Conservation (phyloP, 1,140 invertebrate species). For the Oscheius sp. region DNA sequence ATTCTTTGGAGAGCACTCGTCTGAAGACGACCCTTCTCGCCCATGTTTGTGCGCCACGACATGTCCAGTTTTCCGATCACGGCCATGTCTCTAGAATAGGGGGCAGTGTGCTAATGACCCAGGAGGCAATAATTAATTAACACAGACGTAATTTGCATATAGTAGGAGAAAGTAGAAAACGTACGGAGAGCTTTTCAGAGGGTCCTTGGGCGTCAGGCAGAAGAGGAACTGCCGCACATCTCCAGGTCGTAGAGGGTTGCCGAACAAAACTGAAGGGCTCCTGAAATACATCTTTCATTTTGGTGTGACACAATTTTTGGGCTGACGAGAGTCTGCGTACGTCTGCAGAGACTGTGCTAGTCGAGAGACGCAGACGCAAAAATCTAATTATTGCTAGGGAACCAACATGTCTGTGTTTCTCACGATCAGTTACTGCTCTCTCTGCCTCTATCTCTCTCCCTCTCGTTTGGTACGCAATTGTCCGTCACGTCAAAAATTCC, state of each 20-base stretch:
- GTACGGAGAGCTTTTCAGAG: slow-evolving; percentile 24
- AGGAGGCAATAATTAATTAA: neutral
- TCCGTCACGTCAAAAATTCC: neutral
- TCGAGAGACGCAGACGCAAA: neutral
- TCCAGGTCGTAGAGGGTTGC: slow-evolving; percentile 65
- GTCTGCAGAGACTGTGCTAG: neutral
- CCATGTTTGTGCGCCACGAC: slow-evolving; percentile 90
- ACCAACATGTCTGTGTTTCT: neutral
- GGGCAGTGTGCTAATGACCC: slow-evolving; percentile 31
- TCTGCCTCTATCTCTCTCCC: neutral
- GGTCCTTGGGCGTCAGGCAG: slow-evolving; percentile 76
- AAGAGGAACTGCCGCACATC: slow-evolving; percentile 85
- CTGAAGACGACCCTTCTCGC: slow-evolving; percentile 87
- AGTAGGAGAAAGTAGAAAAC: neutral
- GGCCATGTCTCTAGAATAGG: slow-evolving; percentile 66
- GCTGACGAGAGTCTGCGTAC: neutral
- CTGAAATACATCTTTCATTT: neutral
- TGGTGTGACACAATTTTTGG: neutral
- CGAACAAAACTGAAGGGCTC: neutral
- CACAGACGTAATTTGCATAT: neutral
- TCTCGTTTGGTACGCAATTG: neutral
- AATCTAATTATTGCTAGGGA: neutral
- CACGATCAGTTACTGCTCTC: neutral
- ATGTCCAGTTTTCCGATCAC: slow-evolving; percentile 95
- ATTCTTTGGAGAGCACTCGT: slow-evolving; percentile 88